Base-by-base conservation (phyloP, 2,888 invertebrate genomes). In the Papilio demoleus region DNA sequence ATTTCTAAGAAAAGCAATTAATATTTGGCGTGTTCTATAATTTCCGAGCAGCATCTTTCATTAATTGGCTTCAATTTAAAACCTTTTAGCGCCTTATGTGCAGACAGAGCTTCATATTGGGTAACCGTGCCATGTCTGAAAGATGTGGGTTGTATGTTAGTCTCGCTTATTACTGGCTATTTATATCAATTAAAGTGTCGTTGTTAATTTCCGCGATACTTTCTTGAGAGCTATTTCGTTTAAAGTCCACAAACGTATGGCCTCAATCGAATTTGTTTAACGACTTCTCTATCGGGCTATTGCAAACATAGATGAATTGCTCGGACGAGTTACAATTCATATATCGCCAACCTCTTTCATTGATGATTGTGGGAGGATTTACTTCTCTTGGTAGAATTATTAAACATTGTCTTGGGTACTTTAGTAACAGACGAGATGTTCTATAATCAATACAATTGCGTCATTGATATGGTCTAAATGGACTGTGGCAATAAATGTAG, bases 391-490 rank as follows among this genome's bases (percentile, higher is more conserved):
- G 17, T 42, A 9, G 42, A 42, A 42, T 19, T 19, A 19, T 12
- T 9, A 42, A n/a, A 40, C 6, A 40, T 40, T 1, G 12, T 42
- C 9, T 17, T 19, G 17, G 17, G 19, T 42, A 47, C 11, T 58
- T 36, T 8, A 17, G 47, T 36, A 60, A 67, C 61, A n/a, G 47
- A 40, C 14, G 19, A 72, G 73, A 70, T 65, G 70, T 59, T 72
- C 76, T 79, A 85, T 83, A 84, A 82, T 73, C 66, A 73, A 74
- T 75, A 77, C 79, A 80, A 82, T 88, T 90, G 85, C 89, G 88
- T 88, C 90, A 88, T 80, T 84, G 85, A 84, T 83, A 86, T 88
- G 82, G 84, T 88, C 85, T 87, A 89, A 86, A 88, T 88, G 86
- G 84, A 87, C 81, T 83, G 79, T 72, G 80, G 87, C 79, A 85